Evolutionary conservation across 2,113 vertebrate species (phyloP), one percentile per base, ranked within the genome.

Genomic region (Osmerus eperlanus): DNA sequence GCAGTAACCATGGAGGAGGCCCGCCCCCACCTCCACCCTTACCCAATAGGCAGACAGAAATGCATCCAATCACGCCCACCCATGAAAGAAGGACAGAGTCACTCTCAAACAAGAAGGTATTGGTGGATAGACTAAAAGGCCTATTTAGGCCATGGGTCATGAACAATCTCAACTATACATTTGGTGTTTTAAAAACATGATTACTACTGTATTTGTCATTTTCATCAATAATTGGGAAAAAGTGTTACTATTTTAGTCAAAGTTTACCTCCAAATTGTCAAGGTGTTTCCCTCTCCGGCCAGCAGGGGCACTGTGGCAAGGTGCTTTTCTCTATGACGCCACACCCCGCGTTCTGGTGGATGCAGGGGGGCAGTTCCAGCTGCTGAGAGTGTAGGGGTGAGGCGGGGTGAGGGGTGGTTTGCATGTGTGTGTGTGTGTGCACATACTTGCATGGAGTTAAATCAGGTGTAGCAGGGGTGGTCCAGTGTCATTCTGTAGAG

Each of bases 11-110:
- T 0, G 59, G 60, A 18, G 71, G 15, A 29, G 70, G 59, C 9
- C 75, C 73, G 0, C 85, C 89, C 0, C 84, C 88, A 14, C 74
- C 86, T 0, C 83, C 87, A 11, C 82, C 87, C 0, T 87, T 85
- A 0, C 82, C 78, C 18, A 32, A 68, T 25, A 66, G 52, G 53
- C 29, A 55, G 11, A 28, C 60, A 3, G 61, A 72, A 41, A 61
- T 0, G 7, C 67, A 4, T 23, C 70, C 81, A 1, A 3, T 59
- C 41, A 52, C 75, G 15, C 55, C 77, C 14, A 73, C 68, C 11
- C 3, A 3, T 2, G n/a, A 81, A 16, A 79, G 8, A 36, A 69
- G 19, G 55, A 9, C 60, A 0, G 69, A 77, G 80, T 69, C 83
- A 3, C 8, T 47, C 1, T 73, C 78, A 52, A 77, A 84, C 23